A percentile compares a stretch with the other conserved stretches of the same genome.
Conservation (phyloP, 1,140 invertebrate genomes). For the Lucilia sericata region DNA sequence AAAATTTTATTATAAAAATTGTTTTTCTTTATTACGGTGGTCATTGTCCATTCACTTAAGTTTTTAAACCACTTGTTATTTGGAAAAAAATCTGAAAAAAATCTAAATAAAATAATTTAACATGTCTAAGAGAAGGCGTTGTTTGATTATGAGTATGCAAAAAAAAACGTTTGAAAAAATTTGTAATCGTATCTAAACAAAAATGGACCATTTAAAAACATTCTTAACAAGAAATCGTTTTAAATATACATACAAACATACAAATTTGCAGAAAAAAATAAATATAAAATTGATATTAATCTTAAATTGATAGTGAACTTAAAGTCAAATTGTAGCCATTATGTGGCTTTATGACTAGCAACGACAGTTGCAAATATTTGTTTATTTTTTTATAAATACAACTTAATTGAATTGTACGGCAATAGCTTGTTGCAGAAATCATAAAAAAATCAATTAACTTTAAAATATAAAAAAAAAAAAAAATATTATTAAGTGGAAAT, state of each 20-base stretch:
- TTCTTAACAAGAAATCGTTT: constrained; percentile 2
- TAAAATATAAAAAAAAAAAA: not conserved
- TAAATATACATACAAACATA: not conserved
- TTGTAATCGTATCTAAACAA: not conserved
- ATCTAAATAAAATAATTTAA: constrained; percentile 2
- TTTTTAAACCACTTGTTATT: not conserved
- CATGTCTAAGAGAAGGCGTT: not conserved
- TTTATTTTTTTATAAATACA: not conserved
- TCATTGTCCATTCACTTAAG: constrained; percentile 7
- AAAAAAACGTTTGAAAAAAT: constrained; percentile 4
- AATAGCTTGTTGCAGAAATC: not conserved
- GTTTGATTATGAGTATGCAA: constrained; percentile 21
- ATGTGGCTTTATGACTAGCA: not conserved
- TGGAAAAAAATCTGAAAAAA: not conserved
- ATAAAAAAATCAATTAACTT: not conserved
- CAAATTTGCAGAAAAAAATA: too few species aligned
- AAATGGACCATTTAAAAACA: not conserved
- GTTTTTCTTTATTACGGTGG: not conserved
- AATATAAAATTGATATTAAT: not conserved
- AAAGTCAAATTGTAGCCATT: constrained; percentile 15
- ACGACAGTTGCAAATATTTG: not conserved
- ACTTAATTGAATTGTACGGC: constrained; percentile 9
- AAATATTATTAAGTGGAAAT: not conserved
- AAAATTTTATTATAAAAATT: not conserved
- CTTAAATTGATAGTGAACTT: constrained; percentile 29